phyloP scores from a whole-genome alignment of 2,797 vertebrate species.

The Kryptopterus vitreolus region DNA sequence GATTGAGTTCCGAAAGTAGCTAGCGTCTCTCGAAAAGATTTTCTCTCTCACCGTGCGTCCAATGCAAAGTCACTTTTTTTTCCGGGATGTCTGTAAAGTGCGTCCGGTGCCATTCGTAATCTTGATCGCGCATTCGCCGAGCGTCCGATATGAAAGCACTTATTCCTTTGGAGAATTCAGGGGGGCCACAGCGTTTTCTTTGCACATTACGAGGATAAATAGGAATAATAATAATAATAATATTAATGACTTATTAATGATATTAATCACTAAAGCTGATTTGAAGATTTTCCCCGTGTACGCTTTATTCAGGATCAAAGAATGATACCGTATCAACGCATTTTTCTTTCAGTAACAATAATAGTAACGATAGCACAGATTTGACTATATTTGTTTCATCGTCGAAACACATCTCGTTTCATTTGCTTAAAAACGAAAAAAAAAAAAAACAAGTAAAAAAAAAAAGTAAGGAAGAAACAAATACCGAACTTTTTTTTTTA shows the following conservation, averaged over 20 bases:
- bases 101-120: conserved; percentile 30
- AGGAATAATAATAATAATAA: neutral
- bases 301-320: neutral
- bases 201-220: conserved; percentile 10
- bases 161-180: conserved; percentile 10
- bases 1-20: conserved; percentile 22
- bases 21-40: conserved; percentile 29
- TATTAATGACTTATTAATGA: conserved; percentile 3
- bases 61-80: conserved; percentile 26
- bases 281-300: neutral
- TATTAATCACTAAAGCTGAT: neutral
- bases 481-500: neutral
- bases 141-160: conserved; percentile 31
- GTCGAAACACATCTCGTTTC: neutral
- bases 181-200: conserved; percentile 14
- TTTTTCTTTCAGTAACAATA: neutral
- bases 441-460: neutral
- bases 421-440: neutral
- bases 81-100: conserved; percentile 38
- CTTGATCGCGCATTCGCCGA: conserved; percentile 23
- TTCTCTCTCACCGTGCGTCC: conserved; percentile 29
- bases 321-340: neutral
- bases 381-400: neutral
- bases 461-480: neutral
- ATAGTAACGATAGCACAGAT: no score